A percentile compares a stretch with the other conserved stretches of the same genome.
These are phyloP conservation scores for Chrysoperla carnea DNA, from an alignment of 1,140 invertebrate genomes.

Conservation along the genomic window DNA sequence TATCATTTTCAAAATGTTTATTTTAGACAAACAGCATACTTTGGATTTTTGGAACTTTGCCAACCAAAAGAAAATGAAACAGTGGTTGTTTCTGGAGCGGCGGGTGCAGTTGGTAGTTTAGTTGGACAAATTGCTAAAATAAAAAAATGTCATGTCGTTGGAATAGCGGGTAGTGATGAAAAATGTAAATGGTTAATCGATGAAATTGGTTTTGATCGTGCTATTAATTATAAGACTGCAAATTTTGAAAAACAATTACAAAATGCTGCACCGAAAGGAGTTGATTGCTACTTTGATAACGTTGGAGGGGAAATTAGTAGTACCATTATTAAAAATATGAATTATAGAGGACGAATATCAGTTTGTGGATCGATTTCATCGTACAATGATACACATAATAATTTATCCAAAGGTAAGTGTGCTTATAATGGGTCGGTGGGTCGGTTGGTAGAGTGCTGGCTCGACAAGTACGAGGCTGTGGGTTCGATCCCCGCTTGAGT, in stretches of 20 bases:
- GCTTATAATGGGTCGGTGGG: too few species aligned
- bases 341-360: conserved; percentile 34
- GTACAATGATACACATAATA: conserved; percentile 25
- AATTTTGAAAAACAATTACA: conserved; percentile 32
- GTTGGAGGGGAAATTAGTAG: conserved; percentile 49
- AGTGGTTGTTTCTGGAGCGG: conserved; percentile 43
- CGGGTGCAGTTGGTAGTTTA: conserved; percentile 46
- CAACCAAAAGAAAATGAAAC: conserved; percentile 46
- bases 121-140: conserved; percentile 60
- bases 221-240: conserved; percentile 51
- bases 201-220: conserved; percentile 44
- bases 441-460: too few species aligned
- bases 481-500: too few species aligned
- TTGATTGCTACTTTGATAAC: conserved; percentile 61
- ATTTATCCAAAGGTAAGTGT: conserved; percentile 18
- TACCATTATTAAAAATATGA: conserved; percentile 40
- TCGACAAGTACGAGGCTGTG: too few species aligned
- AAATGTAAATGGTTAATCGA: conserved; percentile 49
- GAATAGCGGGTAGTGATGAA: conserved; percentile 46
- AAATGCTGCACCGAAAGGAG: conserved; percentile 41
- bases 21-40: conserved; percentile 50
- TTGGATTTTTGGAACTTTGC: conserved; percentile 50
- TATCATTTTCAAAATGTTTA: conserved; percentile 1
- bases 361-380: conserved; percentile 44
- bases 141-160: conserved; percentile 46